Evolutionary conservation across 1,140 invertebrate species (phyloP).

Genomic region (Psix sp.): DNA sequence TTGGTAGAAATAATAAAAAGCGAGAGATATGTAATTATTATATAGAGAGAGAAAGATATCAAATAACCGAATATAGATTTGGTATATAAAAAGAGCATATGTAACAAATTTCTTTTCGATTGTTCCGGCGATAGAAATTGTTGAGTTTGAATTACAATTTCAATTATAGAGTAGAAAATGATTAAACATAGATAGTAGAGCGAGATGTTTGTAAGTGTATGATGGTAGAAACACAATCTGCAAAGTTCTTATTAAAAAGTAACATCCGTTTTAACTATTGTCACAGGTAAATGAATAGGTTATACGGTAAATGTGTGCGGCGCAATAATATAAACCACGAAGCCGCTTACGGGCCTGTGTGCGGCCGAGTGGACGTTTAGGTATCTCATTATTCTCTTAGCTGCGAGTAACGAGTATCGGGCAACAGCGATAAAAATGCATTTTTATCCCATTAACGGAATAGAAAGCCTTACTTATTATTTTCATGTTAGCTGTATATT

Average conservation of each 20-base stretch:
- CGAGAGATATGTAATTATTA: no score
- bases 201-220: neutral
- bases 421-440: constrained; percentile 53
- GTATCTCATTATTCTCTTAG: constrained; percentile 60
- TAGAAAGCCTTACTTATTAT: constrained; percentile 60
- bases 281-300: constrained; percentile 49
- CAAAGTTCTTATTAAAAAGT: constrained; percentile 35
- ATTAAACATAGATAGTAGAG: neutral
- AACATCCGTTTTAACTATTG: constrained; percentile 40
- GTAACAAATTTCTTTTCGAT: no score
- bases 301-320: constrained; percentile 36
- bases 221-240: constrained; percentile 7
- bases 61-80: no score
- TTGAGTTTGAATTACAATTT: no score
- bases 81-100: no score
- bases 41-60: no score
- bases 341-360: constrained; percentile 46
- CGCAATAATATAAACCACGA: constrained; percentile 59
- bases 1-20: no score
- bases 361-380: constrained; percentile 50
- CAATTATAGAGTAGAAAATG: no score
- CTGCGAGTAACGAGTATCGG: constrained; percentile 58
- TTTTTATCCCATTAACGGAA: constrained; percentile 58
- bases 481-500: constrained; percentile 59
- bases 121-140: no score